Conservation (phyloP, 2,113 vertebrate species). For the Myotis brandtii region DNA sequence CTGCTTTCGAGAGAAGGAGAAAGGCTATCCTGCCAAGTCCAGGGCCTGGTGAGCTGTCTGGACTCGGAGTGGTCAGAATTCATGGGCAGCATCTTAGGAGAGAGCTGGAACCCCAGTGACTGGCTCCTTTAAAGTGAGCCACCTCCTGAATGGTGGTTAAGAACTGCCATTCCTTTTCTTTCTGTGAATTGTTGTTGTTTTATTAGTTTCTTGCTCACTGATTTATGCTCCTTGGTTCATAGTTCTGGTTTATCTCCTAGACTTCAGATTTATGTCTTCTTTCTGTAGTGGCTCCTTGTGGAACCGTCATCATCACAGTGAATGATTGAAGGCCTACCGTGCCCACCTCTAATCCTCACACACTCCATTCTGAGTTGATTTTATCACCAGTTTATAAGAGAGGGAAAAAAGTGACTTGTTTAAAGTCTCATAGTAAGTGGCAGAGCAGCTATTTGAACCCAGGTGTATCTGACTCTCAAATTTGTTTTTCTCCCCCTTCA, state of each 20-base stretch:
- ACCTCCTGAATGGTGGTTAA: neutral
- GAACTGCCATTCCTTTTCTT: neutral
- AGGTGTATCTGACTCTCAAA: neutral
- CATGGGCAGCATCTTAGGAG: neutral
- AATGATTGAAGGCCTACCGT: neutral
- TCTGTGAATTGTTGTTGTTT: neutral
- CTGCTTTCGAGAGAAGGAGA: neutral
- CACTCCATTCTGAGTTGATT: neutral
- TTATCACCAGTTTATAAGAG: neutral
- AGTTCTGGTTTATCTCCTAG: neutral
- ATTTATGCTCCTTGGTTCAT: neutral
- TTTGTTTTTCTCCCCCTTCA: neutral
- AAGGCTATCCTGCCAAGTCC: fast-evolving
- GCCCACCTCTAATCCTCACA: neutral
- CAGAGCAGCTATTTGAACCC: neutral
- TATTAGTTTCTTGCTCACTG: neutral
- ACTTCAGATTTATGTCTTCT: neutral
- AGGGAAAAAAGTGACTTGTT: neutral
- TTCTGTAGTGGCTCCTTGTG: neutral
- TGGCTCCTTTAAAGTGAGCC: neutral
- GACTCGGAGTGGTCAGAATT: neutral
- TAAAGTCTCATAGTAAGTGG: neutral
- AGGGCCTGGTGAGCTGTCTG: neutral
- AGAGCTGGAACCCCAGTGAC: neutral
- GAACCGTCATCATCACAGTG: neutral